Evolutionary conservation across 2,113 vertebrate species (phyloP), one percentile per base, ranked within the genome.

Genomic region (Tautogolabrus adspersus): DNA sequence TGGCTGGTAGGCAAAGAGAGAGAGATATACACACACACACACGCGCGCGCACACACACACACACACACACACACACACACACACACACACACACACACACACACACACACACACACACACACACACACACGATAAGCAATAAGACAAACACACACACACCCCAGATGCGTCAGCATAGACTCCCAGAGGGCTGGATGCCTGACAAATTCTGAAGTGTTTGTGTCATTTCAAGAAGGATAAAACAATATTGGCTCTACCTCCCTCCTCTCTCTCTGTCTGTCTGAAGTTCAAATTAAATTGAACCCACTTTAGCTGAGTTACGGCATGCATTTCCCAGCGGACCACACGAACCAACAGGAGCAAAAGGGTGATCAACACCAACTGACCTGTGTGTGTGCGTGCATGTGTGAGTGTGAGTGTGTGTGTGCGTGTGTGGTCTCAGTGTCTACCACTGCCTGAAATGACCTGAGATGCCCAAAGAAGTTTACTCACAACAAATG

Each of bases 231-330:
- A 42, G 81, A 77, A 89, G 81, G 75, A 86, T 81, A 85, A 81
- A 89, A 68, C 66, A 82, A 68, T 85, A 61, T 79, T 84, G 66
- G 42, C 40, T 63, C 42, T 37, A 26, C 16, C 42, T 8, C 34
- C 8, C 37, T 12, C 5, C 26, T 30, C 46, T 46, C 51, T 66
- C 23, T 69, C 44, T 73, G 55, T 49, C 51, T 55, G 23, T 72
- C 70, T 84, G 77, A 81, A 88, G 85, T 91, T 90, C 81, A 90
- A 87, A 89, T 91, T 88, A 85, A 87, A 90, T 85, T 92, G 87
- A 88, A 88, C 80, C 83, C 88, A 81, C 83, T 88, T 88, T 77
- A 81, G 85, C 83, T 75, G 75, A 88, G 73, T 70, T 75, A 75
- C 55, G 21, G 51, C 30, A 34, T 34, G 44, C 86, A 86, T 90